Conservation (phyloP, 1,140 invertebrate species). For the Bacillus rossius region DNA sequence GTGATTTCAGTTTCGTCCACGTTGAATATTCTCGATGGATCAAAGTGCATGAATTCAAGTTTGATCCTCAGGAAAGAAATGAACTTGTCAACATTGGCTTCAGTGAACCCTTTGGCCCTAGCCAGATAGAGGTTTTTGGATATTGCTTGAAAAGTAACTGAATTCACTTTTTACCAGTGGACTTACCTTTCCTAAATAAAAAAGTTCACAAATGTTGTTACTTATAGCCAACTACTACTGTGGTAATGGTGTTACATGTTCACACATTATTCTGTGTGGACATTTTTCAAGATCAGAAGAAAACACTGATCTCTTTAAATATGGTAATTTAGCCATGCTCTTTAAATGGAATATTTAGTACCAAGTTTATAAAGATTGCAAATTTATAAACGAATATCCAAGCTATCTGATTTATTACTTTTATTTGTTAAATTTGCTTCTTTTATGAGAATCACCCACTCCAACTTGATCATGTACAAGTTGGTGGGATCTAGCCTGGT, state of each 20-base stretch:
- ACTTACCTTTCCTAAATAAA: neutral
- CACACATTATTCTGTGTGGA: slow-evolving; percentile 23
- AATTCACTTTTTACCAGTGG: neutral
- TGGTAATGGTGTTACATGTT: slow-evolving; percentile 23
- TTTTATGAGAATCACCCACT: too few species aligned
- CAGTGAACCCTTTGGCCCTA: slow-evolving; percentile 3
- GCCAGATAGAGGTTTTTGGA: neutral
- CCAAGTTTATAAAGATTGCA: too few species aligned
- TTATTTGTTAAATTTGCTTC: too few species aligned
- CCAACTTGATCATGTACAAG: too few species aligned
- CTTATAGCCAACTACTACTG: slow-evolving; percentile 27
- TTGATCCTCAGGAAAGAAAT: neutral
- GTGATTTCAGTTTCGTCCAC: slow-evolving; percentile 18
- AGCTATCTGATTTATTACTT: too few species aligned
- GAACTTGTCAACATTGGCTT: neutral
- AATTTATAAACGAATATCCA: too few species aligned
- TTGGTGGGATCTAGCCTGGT: too few species aligned
- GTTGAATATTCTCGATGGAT: slow-evolving; percentile 15
- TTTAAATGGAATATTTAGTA: too few species aligned
- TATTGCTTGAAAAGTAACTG: neutral
- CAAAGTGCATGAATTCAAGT: slow-evolving; percentile 14
- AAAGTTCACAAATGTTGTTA: slow-evolving; percentile 17
- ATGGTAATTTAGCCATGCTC: too few species aligned
- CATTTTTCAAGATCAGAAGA: slow-evolving; percentile 18
- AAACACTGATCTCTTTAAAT: slow-evolving; percentile 20